A percentile compares a stretch with the other conserved stretches of the same genome.
Conservation (phyloP, 1,140 invertebrate species). For the Chelonus insularis region DNA sequence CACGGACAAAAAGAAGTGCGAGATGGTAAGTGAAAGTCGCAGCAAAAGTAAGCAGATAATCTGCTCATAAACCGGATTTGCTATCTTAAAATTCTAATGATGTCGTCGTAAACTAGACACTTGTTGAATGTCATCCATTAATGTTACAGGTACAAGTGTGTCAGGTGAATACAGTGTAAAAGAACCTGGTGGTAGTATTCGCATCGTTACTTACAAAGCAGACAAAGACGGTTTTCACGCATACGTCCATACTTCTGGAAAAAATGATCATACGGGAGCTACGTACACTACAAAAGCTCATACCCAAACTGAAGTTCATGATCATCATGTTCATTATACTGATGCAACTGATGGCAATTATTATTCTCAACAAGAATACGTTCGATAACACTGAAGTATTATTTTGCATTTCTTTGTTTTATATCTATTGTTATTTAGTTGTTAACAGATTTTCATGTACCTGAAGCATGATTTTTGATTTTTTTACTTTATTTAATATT, state of each 20-base stretch:
- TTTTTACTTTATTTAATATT: no score
- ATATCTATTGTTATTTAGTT: not conserved
- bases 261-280: conserved; percentile 51
- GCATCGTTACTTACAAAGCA: conserved; percentile 75
- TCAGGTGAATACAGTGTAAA: conserved; percentile 74
- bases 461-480: not conserved
- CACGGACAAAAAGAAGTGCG: conserved; percentile 61
- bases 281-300: conserved; percentile 38
- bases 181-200: conserved; percentile 75
- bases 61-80: not conserved
- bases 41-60: not conserved
- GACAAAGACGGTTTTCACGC: conserved; percentile 79
- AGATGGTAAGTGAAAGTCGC: conserved; percentile 48
- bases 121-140: not conserved
- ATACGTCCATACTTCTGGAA: conserved; percentile 68
- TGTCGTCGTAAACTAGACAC: not conserved
- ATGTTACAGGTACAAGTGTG: conserved; percentile 45
- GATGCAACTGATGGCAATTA: not conserved
- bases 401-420: not conserved
- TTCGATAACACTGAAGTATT: not conserved
- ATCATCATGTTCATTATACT: conserved; percentile 2
- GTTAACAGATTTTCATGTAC: not conserved
- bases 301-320: conserved; percentile 17
- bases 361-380: conserved; percentile 9
- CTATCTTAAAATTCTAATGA: not conserved